Base-by-base conservation (phyloP, 1,140 invertebrate genomes). In the Philopotamus ludificatus region DNA sequence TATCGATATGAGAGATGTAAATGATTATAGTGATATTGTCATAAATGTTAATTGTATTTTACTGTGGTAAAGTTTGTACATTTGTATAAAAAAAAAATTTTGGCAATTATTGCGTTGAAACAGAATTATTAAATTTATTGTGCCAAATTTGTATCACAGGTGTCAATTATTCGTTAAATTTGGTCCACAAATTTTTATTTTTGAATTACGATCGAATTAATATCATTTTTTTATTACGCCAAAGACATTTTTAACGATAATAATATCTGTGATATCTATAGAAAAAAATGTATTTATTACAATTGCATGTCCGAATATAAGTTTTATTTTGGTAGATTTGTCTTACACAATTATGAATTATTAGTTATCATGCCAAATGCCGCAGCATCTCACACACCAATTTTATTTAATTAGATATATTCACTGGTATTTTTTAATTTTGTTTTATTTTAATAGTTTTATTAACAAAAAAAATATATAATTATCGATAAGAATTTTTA, bases 181-280 rank as follows among this genome's bases (percentile, higher is more conserved):
- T 62, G 63, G n/a, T n/a, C n/a, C n/a, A n/a, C n/a, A n/a, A n/a
- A n/a, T n/a, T n/a, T n/a, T n/a, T n/a, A n/a, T n/a, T n/a, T n/a
- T n/a, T n/a, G n/a, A n/a, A n/a, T n/a, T n/a, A n/a, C n/a, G n/a
- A n/a, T n/a, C n/a, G n/a, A n/a, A n/a, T n/a, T n/a, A n/a, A n/a
- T n/a, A n/a, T n/a, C n/a, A n/a, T n/a, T n/a, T n/a, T n/a, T n/a
- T n/a, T n/a, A n/a, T n/a, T n/a, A n/a, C n/a, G n/a, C n/a, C n/a
- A n/a, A n/a, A n/a, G n/a, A n/a, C n/a, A n/a, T 65, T 68, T 69
- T 58, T 63, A 65, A 65, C n/a, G 47, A 69, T 69, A 69, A 70
- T 65, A 44, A 66, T 65, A 70, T 70, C 68, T 70, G 65, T 67
- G 68, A 70, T 70, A 62, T 58, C 58, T 21, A 47, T 51, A 15